Evolutionary conservation across 2,888 invertebrate species (phyloP).

Genomic region (Cryptops parisi): DNA sequence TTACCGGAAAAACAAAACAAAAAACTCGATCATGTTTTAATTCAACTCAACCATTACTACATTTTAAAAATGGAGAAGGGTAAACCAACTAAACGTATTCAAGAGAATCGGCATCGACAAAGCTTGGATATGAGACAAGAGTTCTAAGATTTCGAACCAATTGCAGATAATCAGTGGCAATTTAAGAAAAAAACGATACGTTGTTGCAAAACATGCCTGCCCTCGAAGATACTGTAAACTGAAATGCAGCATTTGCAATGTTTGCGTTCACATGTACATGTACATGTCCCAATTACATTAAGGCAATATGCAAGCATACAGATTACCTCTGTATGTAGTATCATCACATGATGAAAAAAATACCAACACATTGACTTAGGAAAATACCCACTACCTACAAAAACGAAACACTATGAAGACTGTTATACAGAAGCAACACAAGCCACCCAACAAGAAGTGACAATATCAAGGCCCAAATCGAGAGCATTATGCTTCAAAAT

Average conservation of each 20-base stretch:
- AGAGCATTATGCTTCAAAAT: no score
- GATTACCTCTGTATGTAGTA: background rate
- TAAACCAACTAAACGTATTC: background rate
- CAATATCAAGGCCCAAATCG: no score
- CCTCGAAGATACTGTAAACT: background rate
- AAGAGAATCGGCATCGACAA: background rate
- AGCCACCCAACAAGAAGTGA: no score
- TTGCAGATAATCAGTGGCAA: background rate
- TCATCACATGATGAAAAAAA: no score
- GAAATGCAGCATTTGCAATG: background rate
- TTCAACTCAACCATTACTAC: background rate
- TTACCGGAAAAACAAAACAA: background rate
- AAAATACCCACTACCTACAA: no score
- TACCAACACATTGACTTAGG: no score
- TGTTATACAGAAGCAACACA: background rate
- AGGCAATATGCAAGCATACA: background rate
- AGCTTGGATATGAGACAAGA: background rate
- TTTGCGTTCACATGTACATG: background rate
- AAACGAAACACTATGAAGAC: background rate
- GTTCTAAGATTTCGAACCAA: background rate
- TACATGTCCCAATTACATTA: background rate
- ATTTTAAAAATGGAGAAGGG: background rate
- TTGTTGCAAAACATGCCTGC: background rate
- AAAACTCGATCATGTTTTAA: background rate
- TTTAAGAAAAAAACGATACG: background rate